Evolutionary conservation across 2,113 vertebrate species (phyloP), one percentile per base, ranked within the genome.

Genomic region (Melanostigma gelatinosum): DNA sequence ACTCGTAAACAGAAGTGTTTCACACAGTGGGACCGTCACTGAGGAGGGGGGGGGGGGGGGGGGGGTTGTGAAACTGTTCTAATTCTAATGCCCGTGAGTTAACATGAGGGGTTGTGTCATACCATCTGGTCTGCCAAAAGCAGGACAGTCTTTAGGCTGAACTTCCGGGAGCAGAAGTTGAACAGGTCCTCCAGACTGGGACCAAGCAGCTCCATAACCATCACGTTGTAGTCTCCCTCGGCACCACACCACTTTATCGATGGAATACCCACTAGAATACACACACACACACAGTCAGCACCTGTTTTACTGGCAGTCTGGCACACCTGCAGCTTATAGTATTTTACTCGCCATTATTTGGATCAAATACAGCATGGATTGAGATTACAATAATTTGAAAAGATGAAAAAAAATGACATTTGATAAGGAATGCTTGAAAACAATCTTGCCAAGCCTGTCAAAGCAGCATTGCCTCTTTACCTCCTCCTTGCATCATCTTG

Each of bases 401-500:
- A 48, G 1, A 15, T 16, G 7, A 34, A 6, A 7, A 7, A 1
- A 44, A 11, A 52, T 29, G 24, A 29, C 6, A 55, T 63, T 16
- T 29, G 24, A 61, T 8, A 48, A 42, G 54, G 32, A 76, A 70
- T 38, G 32, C 44, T 27, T 71, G 10, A 32, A 75, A 67, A 6
- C 3, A 29, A 34, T 55, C 22, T 72, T 72, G 38, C 54, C 4
- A 50, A 60, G 62, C 4, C 2, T 63, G 54, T 73, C 34, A 20
- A 46, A 44, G 65, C 22, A 22, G 4, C 3, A 24, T 58, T 62
- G 12, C 11, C 15, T 65, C 42, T 94, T 95, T 90, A 99, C 98
- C 97, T 96, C 98, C 98, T 77, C 97, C 98, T 91, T 99, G 98
- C 98, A 99, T 99, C 98, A 99, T 99, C 95, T 99, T 99, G 95